Conservation (phyloP, 2,888 invertebrate genomes). For the Caenorhabditis doughertyi region DNA sequence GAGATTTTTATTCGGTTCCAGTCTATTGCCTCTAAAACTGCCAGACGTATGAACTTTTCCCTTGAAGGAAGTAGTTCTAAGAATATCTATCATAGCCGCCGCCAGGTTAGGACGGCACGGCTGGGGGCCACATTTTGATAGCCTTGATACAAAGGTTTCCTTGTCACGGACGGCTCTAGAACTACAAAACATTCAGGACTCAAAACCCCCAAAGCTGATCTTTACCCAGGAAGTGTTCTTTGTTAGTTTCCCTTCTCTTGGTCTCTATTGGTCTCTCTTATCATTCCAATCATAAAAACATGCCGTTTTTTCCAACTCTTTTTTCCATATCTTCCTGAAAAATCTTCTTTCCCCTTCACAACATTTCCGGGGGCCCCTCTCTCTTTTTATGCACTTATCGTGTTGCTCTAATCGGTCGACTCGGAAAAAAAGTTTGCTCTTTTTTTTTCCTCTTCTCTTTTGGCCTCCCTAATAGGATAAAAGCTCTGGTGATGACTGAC, state of each 20-base stretch:
- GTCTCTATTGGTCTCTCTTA: neutral
- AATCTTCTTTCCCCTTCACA: neutral
- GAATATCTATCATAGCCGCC: too few relatives aligned
- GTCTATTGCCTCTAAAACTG: too few relatives aligned
- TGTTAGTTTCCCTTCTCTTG: neutral
- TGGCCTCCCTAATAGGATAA: slow-evolving; percentile 49
- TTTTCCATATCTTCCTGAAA: slow-evolving; percentile 5
- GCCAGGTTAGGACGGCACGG: too few relatives aligned
- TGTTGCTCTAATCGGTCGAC: slow-evolving; percentile 41
- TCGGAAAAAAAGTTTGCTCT: slow-evolving; percentile 4
- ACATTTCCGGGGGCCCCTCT: slow-evolving; percentile 14
- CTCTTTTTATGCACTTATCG: slow-evolving; percentile 43
- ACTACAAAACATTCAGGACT: too few relatives aligned
- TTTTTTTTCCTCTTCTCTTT: neutral
- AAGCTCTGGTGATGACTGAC: too few relatives aligned
- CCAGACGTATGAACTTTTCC: too few relatives aligned
- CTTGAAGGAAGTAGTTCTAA: too few relatives aligned
- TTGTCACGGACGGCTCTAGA: too few relatives aligned
- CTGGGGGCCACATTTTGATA: too few relatives aligned
- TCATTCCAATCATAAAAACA: neutral
- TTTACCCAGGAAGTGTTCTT: neutral
- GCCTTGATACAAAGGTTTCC: too few relatives aligned
- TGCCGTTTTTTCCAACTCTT: neutral
- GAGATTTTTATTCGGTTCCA: too few relatives aligned
- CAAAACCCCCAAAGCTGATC: too few relatives aligned